A percentile compares a stretch with the other conserved stretches of the same genome.
Evolutionary conservation across 2,113 vertebrate species (phyloP).

Genomic region (Pandion haliaetus): DNA sequence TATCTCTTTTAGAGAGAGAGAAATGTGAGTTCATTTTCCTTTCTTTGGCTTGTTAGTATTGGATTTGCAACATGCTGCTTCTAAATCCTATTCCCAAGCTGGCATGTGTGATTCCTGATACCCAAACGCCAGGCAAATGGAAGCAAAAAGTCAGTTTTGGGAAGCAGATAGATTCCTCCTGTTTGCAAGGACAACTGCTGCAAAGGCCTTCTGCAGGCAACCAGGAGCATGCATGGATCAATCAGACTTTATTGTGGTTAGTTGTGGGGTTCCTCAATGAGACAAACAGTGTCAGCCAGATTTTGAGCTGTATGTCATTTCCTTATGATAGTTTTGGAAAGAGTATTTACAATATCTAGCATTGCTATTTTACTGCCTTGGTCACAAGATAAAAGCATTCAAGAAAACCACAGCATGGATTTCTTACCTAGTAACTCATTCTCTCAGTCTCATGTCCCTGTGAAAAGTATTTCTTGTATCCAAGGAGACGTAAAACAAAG

Average conservation of each 20-base stretch:
- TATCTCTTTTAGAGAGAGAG: neutral
- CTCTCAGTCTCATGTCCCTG: neutral
- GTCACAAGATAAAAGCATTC: slow-evolving; percentile 8
- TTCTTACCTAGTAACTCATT: neutral
- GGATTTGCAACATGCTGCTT: neutral
- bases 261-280: neutral
- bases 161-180: neutral
- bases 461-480: neutral
- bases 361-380: neutral
- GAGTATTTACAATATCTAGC: neutral
- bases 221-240: neutral
- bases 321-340: neutral
- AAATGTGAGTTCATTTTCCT: neutral
- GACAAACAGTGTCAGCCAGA: neutral
- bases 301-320: neutral
- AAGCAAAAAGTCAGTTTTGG: neutral
- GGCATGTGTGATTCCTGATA: neutral
- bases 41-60: neutral
- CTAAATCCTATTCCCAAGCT: neutral
- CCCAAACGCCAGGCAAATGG: neutral
- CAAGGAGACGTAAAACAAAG: neutral
- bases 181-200: neutral
- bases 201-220: neutral
- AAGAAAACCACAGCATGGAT: neutral
- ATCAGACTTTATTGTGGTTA: neutral